Conservation (phyloP, 2,797 vertebrate genomes). For the Phaenicophaeus curvirostris region DNA sequence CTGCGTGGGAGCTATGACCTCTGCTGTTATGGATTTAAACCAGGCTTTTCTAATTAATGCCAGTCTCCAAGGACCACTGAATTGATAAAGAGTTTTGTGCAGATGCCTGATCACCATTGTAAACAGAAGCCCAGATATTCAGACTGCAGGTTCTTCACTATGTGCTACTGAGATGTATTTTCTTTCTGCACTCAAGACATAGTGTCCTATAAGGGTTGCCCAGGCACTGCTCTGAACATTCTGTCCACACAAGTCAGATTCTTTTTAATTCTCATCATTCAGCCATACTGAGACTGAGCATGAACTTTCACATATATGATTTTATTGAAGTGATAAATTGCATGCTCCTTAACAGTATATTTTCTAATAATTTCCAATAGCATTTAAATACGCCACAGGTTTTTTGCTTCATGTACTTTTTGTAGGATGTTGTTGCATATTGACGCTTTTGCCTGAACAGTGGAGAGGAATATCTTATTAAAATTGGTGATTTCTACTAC, state of each 20-base stretch:
- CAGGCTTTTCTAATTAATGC: constrained; percentile 2
- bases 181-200: not conserved
- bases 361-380: not conserved
- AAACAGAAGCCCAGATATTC: constrained; percentile 3
- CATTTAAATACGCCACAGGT: constrained; percentile 7
- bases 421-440: not conserved
- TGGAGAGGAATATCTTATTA: constrained; percentile 4
- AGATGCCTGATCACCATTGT: constrained; percentile 11
- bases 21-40: not conserved
- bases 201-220: not conserved
- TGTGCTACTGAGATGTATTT: not conserved
- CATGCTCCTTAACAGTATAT: not conserved
- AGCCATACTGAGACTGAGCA: not conserved
- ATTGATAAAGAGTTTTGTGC: not conserved
- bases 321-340: not conserved
- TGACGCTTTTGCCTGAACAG: not conserved
- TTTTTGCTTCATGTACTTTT: constrained; percentile 1
- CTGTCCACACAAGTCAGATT: not conserved
- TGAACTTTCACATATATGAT: not conserved
- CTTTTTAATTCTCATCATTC: not conserved
- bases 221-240: not conserved
- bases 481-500: constrained; percentile 16
- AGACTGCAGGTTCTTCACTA: not conserved
- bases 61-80: not conserved
- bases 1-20: not conserved